Evolutionary conservation across 1,140 invertebrate genomes (phyloP), one percentile per base, ranked within the genome.

Genomic region (Drosophila pallidifrons): DNA sequence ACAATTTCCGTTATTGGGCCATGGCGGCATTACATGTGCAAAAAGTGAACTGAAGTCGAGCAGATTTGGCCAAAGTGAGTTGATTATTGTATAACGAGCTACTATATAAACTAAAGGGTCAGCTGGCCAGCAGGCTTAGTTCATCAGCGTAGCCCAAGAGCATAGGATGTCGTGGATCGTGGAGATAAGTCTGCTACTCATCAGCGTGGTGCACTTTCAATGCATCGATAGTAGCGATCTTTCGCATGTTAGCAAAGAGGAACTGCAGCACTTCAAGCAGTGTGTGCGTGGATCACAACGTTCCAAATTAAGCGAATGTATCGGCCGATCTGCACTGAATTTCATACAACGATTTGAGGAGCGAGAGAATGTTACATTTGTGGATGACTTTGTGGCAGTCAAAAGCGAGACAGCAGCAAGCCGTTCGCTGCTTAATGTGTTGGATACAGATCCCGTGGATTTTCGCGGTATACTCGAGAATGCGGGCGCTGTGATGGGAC

Each of bases 381-480:
- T 94, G 5, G 94, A 93, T 49, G 95, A 95, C 16, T 92, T 96
- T 8, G 93, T 93, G 16, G 93, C 95, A 59, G 93, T 94, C 0
- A 93, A 94, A 79, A 94, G 94, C 89, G 94, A 95, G 32, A 94
- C 65, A 91, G 93, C 61, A 91, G 79, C 79, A 13, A 91, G 75
- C 46, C 94, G 80, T 91, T 94, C 92, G 77, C 93, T 81, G 93
- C 93, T 75, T 3, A 94, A 94, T 87, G 94, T 95, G 75, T 92
- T 95, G 57, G 95, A 96, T 76, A 95, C 95, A 61, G 95, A 96
- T 93, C 95, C 96, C 0, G 94, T 95, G 77, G 95, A 96, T 93
- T 95, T 96, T 59, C 94, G 95, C 15, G 93, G 93, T 0, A 94
- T 96, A 52, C 89, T 96, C 15, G 95, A 95, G 86, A 95, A 96